Evolutionary conservation across 2,113 vertebrate genomes (phyloP).

Genomic region (Zonotrichia leucophrys): DNA sequence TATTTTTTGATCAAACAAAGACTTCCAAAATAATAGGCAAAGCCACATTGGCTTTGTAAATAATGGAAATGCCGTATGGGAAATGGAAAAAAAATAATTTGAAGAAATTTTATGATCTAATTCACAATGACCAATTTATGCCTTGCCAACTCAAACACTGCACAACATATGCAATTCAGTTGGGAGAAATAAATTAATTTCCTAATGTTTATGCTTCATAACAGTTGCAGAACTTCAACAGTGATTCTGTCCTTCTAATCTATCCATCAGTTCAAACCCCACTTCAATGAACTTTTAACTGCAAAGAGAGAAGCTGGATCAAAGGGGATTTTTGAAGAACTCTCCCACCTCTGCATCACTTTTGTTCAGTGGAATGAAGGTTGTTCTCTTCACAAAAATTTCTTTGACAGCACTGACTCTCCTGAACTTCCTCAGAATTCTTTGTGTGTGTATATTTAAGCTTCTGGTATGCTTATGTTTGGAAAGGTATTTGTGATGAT

Average conservation of each 20-base stretch:
- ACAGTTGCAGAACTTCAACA: slow-evolving; percentile 1
- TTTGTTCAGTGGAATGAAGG: background rate
- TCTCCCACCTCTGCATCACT: slow-evolving; percentile 2
- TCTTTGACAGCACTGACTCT: background rate
- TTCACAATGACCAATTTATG: slow-evolving; percentile 2
- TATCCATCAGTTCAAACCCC: background rate
- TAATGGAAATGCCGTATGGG: background rate
- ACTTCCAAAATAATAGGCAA: slow-evolving; percentile 8
- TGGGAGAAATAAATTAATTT: slow-evolving; percentile 31
- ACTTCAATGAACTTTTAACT: background rate
- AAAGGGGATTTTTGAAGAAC: background rate
- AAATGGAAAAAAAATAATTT: background rate
- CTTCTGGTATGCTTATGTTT: background rate
- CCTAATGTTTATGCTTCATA: slow-evolving; percentile 13
- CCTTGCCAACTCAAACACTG: slow-evolving; percentile 4
- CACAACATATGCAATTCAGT: background rate
- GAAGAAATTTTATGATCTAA: background rate
- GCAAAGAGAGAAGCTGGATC: background rate
- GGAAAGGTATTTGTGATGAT: background rate
- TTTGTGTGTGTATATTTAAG: background rate
- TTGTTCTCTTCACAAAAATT: background rate
- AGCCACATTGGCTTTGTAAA: background rate
- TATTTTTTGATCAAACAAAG: slow-evolving; percentile 29
- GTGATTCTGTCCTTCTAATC: background rate
- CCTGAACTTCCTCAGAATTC: background rate